Percentiles rank a stretch among this genome's conserved stretches.
Evolutionary conservation across 2,113 vertebrate species (phyloP).

Genomic region (Etheostoma cragini): DNA sequence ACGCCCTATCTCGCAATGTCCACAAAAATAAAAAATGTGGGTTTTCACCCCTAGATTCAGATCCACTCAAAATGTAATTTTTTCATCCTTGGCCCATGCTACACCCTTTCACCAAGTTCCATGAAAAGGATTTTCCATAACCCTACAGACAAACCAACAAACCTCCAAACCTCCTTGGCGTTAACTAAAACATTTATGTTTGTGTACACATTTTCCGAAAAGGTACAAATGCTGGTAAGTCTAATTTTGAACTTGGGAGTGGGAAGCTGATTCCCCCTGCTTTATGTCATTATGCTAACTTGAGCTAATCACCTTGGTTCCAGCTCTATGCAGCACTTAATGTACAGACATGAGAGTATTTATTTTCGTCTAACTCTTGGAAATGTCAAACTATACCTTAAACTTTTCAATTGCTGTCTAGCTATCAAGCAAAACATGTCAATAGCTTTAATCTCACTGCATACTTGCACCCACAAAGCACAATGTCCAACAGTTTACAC

Average conservation of each 20-base stretch:
- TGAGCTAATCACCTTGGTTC: neutral
- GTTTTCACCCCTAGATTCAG: too few species aligned
- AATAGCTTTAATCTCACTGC: neutral
- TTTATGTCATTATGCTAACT: neutral
- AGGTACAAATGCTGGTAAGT: neutral
- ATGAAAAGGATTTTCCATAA: too few species aligned
- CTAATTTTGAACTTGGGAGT: neutral
- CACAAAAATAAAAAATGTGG: too few species aligned
- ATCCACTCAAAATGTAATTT: too few species aligned
- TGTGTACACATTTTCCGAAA: neutral
- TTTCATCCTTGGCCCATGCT: too few species aligned
- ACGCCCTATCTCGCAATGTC: too few species aligned
- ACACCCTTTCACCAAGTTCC: too few species aligned
- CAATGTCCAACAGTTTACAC: conserved; percentile 12
- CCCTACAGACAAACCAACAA: too few species aligned
- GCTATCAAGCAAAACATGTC: conserved; percentile 5
- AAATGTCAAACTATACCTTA: neutral
- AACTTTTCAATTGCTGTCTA: neutral
- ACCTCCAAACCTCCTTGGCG: too few species aligned
- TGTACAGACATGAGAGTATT: neutral
- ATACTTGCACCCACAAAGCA: neutral
- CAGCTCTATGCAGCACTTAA: neutral
- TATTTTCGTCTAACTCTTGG: neutral
- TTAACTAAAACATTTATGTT: neutral
- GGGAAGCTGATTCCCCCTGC: neutral